Conservation (phyloP, 2,888 invertebrate species). For the Phengaris alcon region DNA sequence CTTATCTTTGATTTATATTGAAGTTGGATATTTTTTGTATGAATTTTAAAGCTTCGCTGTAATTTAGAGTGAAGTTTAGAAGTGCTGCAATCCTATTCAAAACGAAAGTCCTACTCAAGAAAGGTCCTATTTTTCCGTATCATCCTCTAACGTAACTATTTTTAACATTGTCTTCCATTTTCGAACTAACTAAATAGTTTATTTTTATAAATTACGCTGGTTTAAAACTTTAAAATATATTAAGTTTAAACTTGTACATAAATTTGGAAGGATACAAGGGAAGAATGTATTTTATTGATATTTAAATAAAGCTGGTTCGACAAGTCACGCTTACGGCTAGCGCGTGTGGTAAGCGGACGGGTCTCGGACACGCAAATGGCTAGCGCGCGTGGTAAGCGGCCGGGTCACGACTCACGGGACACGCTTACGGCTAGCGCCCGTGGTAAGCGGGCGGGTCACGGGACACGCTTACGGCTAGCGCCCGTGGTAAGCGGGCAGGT, state of each 20-base stretch:
- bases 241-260: constrained; percentile 19
- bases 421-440: too few species aligned
- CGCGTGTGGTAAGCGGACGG: too few species aligned
- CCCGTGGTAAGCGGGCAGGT: too few species aligned
- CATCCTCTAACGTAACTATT: constrained; percentile 25
- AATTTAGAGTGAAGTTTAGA: background rate
- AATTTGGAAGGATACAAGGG: background rate
- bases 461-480: too few species aligned
- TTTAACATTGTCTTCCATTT: constrained; percentile 27
- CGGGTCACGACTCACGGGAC: too few species aligned
- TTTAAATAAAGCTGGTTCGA: too few species aligned
- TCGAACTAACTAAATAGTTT: constrained; percentile 28
- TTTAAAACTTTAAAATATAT: constrained; percentile 11
- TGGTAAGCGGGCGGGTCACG: too few species aligned
- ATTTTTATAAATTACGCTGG: constrained; percentile 26
- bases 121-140: background rate
- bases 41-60: background rate
- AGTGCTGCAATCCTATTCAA: background rate
- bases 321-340: too few species aligned
- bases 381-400: too few species aligned
- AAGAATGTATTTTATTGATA: background rate
- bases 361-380: too few species aligned
- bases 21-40: background rate
- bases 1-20: too few species aligned
- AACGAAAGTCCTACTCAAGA: background rate